These are phyloP conservation scores for Protula sp. DNA, from an alignment of 2,888 invertebrate species.

Conservation along the genomic window DNA sequence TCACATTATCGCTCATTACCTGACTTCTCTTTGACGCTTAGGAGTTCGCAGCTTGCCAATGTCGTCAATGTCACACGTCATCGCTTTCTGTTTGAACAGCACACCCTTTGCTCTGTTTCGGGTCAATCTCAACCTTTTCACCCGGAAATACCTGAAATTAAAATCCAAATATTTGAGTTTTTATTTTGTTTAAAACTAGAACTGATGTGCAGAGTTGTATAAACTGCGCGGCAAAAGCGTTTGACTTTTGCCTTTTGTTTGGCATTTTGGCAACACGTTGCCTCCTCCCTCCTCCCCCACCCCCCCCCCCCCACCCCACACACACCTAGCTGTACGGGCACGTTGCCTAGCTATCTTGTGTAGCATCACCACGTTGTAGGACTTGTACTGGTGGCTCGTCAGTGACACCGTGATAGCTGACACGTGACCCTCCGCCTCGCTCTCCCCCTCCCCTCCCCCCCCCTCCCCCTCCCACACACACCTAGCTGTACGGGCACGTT, in stretches of 20 bases:
- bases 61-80: slow-evolving; percentile 78
- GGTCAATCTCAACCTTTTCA: slow-evolving; percentile 87
- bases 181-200: no score
- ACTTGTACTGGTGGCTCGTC: slow-evolving; percentile 63
- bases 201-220: no score
- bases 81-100: slow-evolving; percentile 65
- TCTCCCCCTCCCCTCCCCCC: slow-evolving; percentile 33
- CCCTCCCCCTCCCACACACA: slow-evolving; percentile 48
- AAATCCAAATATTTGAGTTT: no score
- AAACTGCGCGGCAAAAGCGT: no score
- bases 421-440: slow-evolving; percentile 53
- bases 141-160: slow-evolving; percentile 82
- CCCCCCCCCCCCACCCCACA: slow-evolving; percentile 45
- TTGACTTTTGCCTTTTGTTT: no score
- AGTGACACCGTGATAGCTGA: slow-evolving; percentile 80
- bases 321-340: slow-evolving; percentile 71
- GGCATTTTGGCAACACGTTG: slow-evolving; percentile 60
- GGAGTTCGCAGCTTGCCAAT: no score
- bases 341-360: slow-evolving; percentile 77
- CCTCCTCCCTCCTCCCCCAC: slow-evolving; percentile 52
- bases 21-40: no score
- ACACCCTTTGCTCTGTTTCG: slow-evolving; percentile 60
- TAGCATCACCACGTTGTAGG: slow-evolving; percentile 71
- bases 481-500: slow-evolving; percentile 78
- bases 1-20: no score